Conservation (phyloP, 2,113 vertebrate genomes). For the Thalassoma bifasciatum region DNA sequence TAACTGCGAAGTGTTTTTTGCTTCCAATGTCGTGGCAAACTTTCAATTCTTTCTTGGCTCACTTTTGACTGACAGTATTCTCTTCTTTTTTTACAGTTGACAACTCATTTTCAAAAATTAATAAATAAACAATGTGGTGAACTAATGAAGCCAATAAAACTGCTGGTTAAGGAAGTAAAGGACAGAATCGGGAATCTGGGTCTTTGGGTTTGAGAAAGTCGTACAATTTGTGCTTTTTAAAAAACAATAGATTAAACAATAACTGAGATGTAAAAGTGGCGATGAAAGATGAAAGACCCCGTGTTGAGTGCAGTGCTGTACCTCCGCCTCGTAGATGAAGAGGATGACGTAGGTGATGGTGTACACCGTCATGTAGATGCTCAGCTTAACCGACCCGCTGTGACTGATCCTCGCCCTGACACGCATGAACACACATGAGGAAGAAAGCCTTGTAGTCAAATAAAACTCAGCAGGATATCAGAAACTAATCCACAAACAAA, state of each 20-base stretch:
- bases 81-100: neutral
- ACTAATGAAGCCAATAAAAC: no score
- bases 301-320: slow-evolving; percentile 51
- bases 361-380: slow-evolving; percentile 95
- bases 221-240: no score
- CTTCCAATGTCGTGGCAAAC: neutral
- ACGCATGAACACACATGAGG: neutral
- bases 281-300: neutral
- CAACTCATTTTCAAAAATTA: no score
- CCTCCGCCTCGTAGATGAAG: slow-evolving; percentile 93
- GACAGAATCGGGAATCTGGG: neutral
- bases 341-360: slow-evolving; percentile 92
- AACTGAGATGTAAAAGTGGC: neutral
- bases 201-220: no score
- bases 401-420: slow-evolving; percentile 92
- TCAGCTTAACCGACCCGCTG: slow-evolving; percentile 91
- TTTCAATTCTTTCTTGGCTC: neutral
- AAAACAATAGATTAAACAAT: no score
- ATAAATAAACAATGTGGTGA: no score
- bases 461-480: slow-evolving; percentile 31
- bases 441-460: slow-evolving; percentile 42
- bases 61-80: neutral
- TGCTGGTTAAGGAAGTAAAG: neutral
- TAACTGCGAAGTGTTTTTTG: no score
- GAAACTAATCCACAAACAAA: slow-evolving; percentile 23